These are phyloP conservation scores for Willowsia nigromaculata DNA, from an alignment of 2,888 invertebrate species.

Conservation along the genomic window DNA sequence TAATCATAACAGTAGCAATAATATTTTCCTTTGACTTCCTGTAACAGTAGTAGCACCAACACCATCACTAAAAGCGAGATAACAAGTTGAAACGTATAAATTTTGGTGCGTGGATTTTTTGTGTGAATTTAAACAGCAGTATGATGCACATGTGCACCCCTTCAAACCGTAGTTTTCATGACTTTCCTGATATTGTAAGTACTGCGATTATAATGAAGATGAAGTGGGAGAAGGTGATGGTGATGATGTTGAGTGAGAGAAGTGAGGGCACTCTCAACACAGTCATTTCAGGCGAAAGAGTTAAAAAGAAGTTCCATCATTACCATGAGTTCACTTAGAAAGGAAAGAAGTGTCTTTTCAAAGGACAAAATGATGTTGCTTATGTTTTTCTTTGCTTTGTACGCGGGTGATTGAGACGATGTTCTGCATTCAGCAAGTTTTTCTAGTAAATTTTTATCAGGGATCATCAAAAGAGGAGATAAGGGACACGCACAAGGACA, in stretches of 20 bases:
- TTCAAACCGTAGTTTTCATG: background rate
- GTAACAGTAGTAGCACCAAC: background rate
- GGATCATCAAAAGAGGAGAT: conserved; percentile 5
- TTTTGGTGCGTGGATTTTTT: background rate
- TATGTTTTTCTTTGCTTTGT: too few species aligned
- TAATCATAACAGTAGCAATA: conserved; percentile 67
- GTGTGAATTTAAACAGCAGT: background rate
- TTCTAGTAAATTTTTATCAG: background rate
- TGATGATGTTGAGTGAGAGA: conserved; percentile 18
- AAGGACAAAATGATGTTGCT: background rate
- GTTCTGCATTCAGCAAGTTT: background rate
- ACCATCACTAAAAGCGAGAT: background rate
- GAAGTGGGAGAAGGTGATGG: conserved; percentile 19
- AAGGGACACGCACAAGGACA: background rate
- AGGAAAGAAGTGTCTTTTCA: background rate
- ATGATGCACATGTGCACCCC: conserved; percentile 24
- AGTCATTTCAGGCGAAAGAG: conserved; percentile 8
- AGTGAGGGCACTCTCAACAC: conserved; percentile 24
- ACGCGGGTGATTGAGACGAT: background rate
- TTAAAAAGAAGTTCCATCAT: conserved; percentile 7
- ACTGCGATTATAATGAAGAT: conserved; percentile 31
- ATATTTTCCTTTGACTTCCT: conserved; percentile 69
- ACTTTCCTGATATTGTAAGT: background rate
- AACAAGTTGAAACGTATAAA: background rate
- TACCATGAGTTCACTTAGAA: background rate